Base-by-base conservation (phyloP, 2,113 vertebrate species). In the Brachirus orientalis region DNA sequence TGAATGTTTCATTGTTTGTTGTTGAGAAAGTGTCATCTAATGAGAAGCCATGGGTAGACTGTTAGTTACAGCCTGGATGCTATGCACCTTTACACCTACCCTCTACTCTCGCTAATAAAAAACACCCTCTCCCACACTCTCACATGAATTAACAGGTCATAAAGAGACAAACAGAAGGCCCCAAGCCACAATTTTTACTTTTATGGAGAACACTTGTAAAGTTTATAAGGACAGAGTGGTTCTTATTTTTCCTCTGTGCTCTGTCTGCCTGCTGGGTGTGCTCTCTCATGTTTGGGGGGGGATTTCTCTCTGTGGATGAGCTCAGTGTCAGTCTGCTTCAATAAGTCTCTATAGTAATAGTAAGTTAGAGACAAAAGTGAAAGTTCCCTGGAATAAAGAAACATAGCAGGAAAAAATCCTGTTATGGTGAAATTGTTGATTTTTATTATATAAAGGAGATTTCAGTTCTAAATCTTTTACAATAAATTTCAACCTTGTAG, bases 401-500 rank as follows among this genome's bases (percentile, higher is more conserved):
- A 37, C 43, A 53, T 22, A 20, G 1, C 36, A 44, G 17, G 45
- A 8, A 55, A 70, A 37, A 19, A 8, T n/a, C n/a, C 7, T 38
- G 6, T 72, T 51, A 18, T 33, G 17, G 38, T 54, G 44, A 60
- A 63, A 75, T 52, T 9, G 58, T 16, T 11, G 28, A 28, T 28
- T 28, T 28, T 28, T 28, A 4, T 28, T 28, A 28, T 28, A 28
- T 28, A 28, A 28, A 28, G 6, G 28, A 28, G 28, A 28, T 28
- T 28, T 28, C 28, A 28, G 28, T 28, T 6, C 28, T 2, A 10
- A 17, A 14, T 20, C 18, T 37, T n/a, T n/a, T n/a, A n/a, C n/a
- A n/a, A n/a, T n/a, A n/a, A n/a, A n/a, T n/a, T n/a, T n/a, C 17
- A 22, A 22, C 40, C 52, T 63, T 3, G 0, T 72, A 99, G 98